Evolutionary conservation across 1,140 invertebrate genomes (phyloP).

Genomic region (Drosophila orena): DNA sequence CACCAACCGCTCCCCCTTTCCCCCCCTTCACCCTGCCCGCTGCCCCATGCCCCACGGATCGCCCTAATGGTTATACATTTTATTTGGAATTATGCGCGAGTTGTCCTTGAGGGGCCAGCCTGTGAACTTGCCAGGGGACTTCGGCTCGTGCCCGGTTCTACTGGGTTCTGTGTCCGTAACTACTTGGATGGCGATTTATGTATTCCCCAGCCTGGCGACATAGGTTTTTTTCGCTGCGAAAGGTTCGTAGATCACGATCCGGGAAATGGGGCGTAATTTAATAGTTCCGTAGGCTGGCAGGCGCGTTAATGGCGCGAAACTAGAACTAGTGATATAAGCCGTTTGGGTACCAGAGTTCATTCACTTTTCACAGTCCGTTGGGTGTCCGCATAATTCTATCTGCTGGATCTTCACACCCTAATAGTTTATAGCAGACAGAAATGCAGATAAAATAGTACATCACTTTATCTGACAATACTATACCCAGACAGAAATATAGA

Average conservation of each 20-base stretch:
- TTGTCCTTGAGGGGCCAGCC: constrained; percentile 54
- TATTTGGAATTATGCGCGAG: constrained; percentile 58
- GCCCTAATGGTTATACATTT: constrained; percentile 56
- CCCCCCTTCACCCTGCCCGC: background rate
- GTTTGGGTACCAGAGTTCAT: constrained; percentile 2
- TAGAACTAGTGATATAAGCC: background rate
- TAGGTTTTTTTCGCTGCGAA: constrained; percentile 8
- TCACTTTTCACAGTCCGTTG: constrained; percentile 12
- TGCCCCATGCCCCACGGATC: background rate
- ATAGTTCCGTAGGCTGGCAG: background rate
- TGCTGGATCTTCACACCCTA: constrained; percentile 7
- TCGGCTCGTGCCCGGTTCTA: constrained; percentile 2
- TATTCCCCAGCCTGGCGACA: constrained; percentile 35
- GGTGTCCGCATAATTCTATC: background rate
- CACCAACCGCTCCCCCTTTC: constrained; percentile 2
- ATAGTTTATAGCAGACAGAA: background rate
- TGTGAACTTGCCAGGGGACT: constrained; percentile 28
- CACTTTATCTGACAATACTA: no score
- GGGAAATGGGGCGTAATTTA: constrained; percentile 14
- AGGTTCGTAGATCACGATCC: constrained; percentile 28
- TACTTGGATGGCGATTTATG: constrained; percentile 36
- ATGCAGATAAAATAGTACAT: background rate
- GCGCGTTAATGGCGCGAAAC: background rate
- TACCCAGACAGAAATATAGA: background rate
- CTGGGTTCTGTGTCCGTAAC: constrained; percentile 27